Base-by-base conservation (phyloP, 1,140 invertebrate genomes). In the Platorchestia sp. region DNA sequence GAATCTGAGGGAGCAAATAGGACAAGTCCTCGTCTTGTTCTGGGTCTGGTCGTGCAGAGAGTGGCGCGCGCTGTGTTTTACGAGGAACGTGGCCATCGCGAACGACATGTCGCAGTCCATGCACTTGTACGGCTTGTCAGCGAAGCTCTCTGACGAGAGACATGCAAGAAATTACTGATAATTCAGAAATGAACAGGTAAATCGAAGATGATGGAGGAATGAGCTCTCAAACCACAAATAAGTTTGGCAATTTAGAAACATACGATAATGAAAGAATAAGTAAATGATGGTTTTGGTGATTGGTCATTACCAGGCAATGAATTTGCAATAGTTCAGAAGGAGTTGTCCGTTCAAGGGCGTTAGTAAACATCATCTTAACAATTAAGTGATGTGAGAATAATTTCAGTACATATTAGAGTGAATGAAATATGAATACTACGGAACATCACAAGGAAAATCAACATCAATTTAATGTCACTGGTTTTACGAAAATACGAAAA, bases 91-190 rank as follows among this genome's bases (percentile, higher is more conserved):
- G 53, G 96, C 93, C 96, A 96, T 96, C 40, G 96, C 96, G 91
- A 96, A 96, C 16, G 95, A 96, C 95, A 96, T 95, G 10, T 96
- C 96, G 95, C 96, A 96, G 86, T 96, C 96, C 44, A 95, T 95
- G 91, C 96, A 96, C 45, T 96, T 96, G 96, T 96, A 96, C n/a
- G 96, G 96, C 43, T 96, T 96, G 75, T 96, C 95, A 43, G 95
- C 96, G 42, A 95, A 95, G 75, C 93, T 96, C 27, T 95, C 96
- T 96, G 95, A n/a, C 89, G 87, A 95, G 14, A 45, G 40, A 89
- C 36, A 42, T n/a, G 87, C 3, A 42, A 42, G 5, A 42, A 14
- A 43, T 89, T 14, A 44, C 14, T 36, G 59, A 19, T 51, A 51
- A 51, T 51, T 51, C 59, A 75, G 59, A 27, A 75, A 75, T 36